Base-by-base conservation (phyloP, 2,888 invertebrate species). In the Pandemis corylana region DNA sequence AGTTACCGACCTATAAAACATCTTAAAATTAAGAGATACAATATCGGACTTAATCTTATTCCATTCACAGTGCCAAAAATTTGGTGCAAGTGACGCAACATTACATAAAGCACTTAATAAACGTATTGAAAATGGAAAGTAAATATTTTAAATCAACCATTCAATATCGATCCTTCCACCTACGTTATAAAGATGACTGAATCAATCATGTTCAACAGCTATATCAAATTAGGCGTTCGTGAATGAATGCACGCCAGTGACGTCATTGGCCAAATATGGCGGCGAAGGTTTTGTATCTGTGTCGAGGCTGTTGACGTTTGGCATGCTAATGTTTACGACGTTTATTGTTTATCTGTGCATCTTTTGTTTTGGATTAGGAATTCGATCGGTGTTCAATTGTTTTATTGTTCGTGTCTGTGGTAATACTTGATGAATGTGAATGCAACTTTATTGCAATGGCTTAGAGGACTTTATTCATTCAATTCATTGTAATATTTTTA, bases 231-330 rank as follows among this genome's bases (percentile, higher is more conserved):
- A 71, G 75, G 28, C 65, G 65, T 70, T 75, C 70, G 67, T 75
- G 75, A 75, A 75, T 67, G 75, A 20, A 71, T 42, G 53, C 41
- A 66, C 46, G 46, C 9, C 44, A 36, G 28, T 36, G 28, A 46
- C 69, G 76, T 76, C 70, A 74, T 42, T 15, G 42, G 49, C 73
- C 71, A 28, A 75, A 75, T 77, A 76, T 78, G 78, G 59, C 63
- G 13, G 53, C 75, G 85, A 86, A 89, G 89, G 87, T 81, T 84
- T 77, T 46, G 63, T 75, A 80, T 82, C 80, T 83, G 81, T 85
- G 87, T 80, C 87, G 89, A 90, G 90, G 90, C 78, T 78, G 73
- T 15, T 67, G 71, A 66, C 72, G 76, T 69, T 67, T 73, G 51
- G 73, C 76, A 76, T 76, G 66, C 59, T 70, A 73, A 73, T 76